phyloP scores from a whole-genome alignment of 2,113 vertebrate species.

The Nicator chloris region DNA sequence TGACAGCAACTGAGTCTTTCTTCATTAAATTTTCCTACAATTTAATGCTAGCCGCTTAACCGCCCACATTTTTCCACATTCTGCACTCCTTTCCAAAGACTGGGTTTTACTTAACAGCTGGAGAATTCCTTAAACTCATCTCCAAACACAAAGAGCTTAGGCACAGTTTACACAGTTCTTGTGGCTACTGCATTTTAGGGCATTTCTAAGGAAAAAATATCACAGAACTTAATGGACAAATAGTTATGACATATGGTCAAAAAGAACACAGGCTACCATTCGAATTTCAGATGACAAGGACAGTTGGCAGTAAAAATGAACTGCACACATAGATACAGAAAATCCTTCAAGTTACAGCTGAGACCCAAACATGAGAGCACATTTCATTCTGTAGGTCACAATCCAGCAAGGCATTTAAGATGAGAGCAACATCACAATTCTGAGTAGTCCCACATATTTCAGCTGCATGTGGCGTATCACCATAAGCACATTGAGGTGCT shows the following conservation, averaged over 20 bases:
- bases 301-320: not conserved
- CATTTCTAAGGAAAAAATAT: not conserved
- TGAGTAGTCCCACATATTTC: not conserved
- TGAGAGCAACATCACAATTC: not conserved
- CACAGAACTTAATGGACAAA: not conserved
- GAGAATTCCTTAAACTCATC: not conserved
- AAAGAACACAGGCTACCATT: not conserved
- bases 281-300: not conserved
- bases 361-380: not conserved
- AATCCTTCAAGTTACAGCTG: not conserved
- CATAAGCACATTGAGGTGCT: not conserved
- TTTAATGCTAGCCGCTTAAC: not conserved
- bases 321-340: not conserved
- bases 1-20: not conserved
- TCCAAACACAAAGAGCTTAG: not conserved
- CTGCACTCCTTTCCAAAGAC: not conserved
- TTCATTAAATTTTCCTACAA: not conserved
- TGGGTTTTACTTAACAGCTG: not conserved
- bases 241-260: not conserved
- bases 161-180: not conserved
- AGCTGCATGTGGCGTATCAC: not conserved
- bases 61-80: not conserved
- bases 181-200: not conserved
- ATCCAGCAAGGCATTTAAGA: not conserved
- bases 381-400: constrained; percentile 1